A percentile compares a stretch with the other conserved stretches of the same genome.
phyloP scores from a whole-genome alignment of 1,140 invertebrate genomes.

The Rhyacophila brunnea region DNA sequence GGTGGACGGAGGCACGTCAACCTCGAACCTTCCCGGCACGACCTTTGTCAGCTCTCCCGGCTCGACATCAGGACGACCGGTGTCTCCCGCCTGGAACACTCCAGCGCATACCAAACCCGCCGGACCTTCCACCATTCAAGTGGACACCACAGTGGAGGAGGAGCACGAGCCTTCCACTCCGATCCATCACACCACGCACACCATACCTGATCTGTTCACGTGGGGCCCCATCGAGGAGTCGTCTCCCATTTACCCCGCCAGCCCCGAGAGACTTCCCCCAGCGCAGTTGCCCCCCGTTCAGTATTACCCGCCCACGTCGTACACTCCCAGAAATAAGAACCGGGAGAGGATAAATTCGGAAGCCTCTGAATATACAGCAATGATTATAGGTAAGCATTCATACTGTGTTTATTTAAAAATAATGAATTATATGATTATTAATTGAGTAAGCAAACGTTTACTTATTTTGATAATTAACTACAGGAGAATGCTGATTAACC shows the following conservation, averaged over 20 bases:
- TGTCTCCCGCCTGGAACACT: slow-evolving; percentile 15
- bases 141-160: not conserved
- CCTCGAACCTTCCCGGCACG: slow-evolving; percentile 38
- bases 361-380: slow-evolving; percentile 68
- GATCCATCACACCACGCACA: slow-evolving; percentile 9
- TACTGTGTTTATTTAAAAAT: not conserved
- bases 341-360: slow-evolving; percentile 65
- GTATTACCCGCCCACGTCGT: slow-evolving; percentile 39
- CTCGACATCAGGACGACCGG: slow-evolving; percentile 14
- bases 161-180: slow-evolving; percentile 23
- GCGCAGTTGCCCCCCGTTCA: slow-evolving; percentile 42
- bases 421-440: not conserved
- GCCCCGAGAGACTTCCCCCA: slow-evolving; percentile 39
- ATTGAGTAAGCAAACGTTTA: too few relatives aligned
- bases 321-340: slow-evolving; percentile 37
- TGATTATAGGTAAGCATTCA: slow-evolving; percentile 67
- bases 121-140: slow-evolving; percentile 30
- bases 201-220: slow-evolving; percentile 22
- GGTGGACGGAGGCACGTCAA: slow-evolving; percentile 43
- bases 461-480: too few relatives aligned
- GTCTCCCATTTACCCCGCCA: slow-evolving; percentile 19
- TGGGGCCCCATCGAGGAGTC: slow-evolving; percentile 27
- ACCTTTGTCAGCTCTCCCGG: slow-evolving; percentile 30
- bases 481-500: too few relatives aligned
- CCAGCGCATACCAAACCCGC: slow-evolving; percentile 13